phyloP scores from a whole-genome alignment of 2,113 vertebrate genomes.

The Gymnocephalus cernua region DNA sequence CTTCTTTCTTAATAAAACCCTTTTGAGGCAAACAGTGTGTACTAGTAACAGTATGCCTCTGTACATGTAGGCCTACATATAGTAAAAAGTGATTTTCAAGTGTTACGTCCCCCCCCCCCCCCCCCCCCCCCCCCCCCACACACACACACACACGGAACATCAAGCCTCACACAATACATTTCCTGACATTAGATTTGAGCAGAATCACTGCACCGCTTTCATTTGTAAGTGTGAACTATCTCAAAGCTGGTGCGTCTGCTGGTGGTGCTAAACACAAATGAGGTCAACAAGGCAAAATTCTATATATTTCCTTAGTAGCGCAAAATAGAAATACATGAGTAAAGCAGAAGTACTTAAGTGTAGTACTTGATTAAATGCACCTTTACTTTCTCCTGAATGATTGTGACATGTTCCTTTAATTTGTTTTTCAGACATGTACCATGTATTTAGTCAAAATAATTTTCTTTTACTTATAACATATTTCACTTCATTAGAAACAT shows the following conservation, averaged over 20 bases:
- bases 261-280: too few relatives aligned
- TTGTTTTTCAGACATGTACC: background rate
- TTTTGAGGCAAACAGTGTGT: background rate
- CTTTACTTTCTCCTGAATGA: background rate
- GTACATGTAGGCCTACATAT: background rate
- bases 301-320: background rate
- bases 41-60: background rate
- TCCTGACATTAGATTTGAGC: slow-evolving; percentile 4
- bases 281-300: too few relatives aligned
- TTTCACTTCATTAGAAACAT: background rate
- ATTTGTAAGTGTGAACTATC: slow-evolving; percentile 16
- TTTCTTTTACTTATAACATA: background rate
- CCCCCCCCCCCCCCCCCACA: too few relatives aligned
- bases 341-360: background rate
- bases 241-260: background rate
- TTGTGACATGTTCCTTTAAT: background rate
- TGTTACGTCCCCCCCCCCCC: too few relatives aligned
- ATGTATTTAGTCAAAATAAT: background rate
- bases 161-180: background rate
- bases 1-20: background rate
- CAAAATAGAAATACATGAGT: background rate
- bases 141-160: too few relatives aligned
- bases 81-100: background rate
- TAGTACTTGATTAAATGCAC: background rate
- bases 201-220: slow-evolving; percentile 22